Base-by-base conservation (phyloP, 2,113 vertebrate genomes). In the Miniopterus natalensis region DNA sequence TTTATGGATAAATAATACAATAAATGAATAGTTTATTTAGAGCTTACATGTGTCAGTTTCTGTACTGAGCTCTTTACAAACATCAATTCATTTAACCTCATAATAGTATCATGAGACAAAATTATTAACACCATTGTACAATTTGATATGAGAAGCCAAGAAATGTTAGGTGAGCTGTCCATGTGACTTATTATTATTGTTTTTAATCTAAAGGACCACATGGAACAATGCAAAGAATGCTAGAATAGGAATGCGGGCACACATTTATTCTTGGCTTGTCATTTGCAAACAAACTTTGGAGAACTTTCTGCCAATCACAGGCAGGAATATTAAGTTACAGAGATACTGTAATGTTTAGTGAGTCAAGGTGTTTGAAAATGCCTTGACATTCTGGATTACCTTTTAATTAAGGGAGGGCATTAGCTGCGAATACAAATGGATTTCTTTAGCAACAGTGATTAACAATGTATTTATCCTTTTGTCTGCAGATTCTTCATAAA, bases 401-500 rank as follows among this genome's bases (percentile, higher is more conserved):
- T 75, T 94, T 90, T 51, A 75, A 59, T 66, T 66, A 45, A 84
- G 25, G 25, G 78, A n/a, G 2, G 0, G 3, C 84, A 45, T 85
- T 75, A 86, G 45, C 36, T 47, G 21, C 75, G 68, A 93, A 77
- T 14, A 73, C 55, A 73, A 59, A 80, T 66, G 55, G 18, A 59
- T 57, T 27, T 92, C 55, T 84, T 88, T 20, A 36, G 15, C 61
- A 36, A 27, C 36, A 8, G 17, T 9, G 7, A 90, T 90, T 53
- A 90, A 84, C 23, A 65, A 68, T 66, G 0, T 17, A 27, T 75
- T 81, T 47, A n/a, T 86, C 8, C 7, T 75, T 20, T 63, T 18
- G 40, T 21, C 29, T 40, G 21, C 40, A 94, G 93, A 59, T 87
- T 96, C 45, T 18, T 53, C 18, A 74, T 90, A 89, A 87, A 90